Evolutionary conservation across 1,140 invertebrate genomes (phyloP), one percentile per base, ranked within the genome.

Genomic region (Capitella teleta): DNA sequence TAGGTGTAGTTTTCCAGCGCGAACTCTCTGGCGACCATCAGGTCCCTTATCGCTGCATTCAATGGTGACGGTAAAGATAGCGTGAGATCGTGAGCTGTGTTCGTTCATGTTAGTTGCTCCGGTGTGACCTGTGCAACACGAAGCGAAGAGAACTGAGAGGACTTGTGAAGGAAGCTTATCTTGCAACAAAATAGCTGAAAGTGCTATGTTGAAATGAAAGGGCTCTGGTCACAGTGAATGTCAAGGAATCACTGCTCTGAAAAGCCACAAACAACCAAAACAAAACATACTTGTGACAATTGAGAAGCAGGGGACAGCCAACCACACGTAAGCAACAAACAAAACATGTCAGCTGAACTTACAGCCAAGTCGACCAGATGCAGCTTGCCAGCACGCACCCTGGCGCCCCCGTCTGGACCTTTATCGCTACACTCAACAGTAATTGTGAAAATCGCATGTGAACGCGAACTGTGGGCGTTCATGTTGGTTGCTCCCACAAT

Each of bases 361-460:
- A 72, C 70, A 36, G 95, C 95, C 60, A 98, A 77, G 78, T 98
- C 95, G 0, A 81, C 91, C 25, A 97, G 75, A 77, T 97, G 92
- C 16, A 97, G 77, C 72, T 98, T 98, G 12, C 93, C 93, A 30
- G 85, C 88, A 72, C 92, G 89, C 1, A 97, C 73, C 47, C 94
- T 74, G 63, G 94, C 88, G 68, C 95, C 86, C 0, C 88, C 89
- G 51, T 91, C 86, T 0, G 82, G 74, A 30, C 81, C 85, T 61
- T 83, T 87, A 66, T 98, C 89, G 63, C 89, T 90, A 59, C 91
- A 92, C 68, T 92, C 86, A 6, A 97, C 82, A 1, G 90, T 90
- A 46, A 98, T 85, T 0, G 90, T 90, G 75, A 98, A 98, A 8
- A 98, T 87, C 12, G 92, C 93, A 70, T 98, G 95, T 0, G 90